Percentiles rank a stretch among this genome's conserved stretches.
phyloP scores from a whole-genome alignment of 2,797 vertebrate genomes.

The Gambelia wislizenii region DNA sequence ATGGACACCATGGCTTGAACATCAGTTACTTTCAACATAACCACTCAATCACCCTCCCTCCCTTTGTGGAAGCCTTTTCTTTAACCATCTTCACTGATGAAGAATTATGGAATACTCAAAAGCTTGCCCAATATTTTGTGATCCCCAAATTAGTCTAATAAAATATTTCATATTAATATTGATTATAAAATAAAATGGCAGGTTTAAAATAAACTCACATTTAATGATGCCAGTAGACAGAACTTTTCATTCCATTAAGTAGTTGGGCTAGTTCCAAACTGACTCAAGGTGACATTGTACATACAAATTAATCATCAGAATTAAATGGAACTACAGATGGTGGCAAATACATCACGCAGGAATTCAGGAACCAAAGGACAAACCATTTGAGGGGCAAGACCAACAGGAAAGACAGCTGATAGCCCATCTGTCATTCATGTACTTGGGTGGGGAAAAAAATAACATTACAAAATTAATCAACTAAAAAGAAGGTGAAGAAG shows the following conservation, averaged over 20 bases:
- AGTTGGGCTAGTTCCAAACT: slow-evolving; percentile 47
- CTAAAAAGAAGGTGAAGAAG: background rate
- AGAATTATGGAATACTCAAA: background rate
- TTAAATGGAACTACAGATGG: slow-evolving; percentile 43
- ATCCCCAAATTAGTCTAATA: background rate
- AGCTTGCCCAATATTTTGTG: background rate
- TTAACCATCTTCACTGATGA: background rate
- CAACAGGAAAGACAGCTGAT: background rate
- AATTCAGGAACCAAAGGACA: slow-evolving; percentile 40
- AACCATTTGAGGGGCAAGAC: background rate
- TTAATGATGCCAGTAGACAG: slow-evolving; percentile 21
- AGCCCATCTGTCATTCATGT: background rate
- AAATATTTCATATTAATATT: background rate
- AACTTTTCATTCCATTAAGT: slow-evolving; percentile 38
- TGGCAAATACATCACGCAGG: slow-evolving; percentile 43
- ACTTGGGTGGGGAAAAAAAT: background rate
- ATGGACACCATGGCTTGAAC: no score
- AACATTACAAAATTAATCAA: background rate
- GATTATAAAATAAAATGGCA: slow-evolving; percentile 19
- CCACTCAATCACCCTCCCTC: no score
- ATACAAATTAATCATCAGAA: slow-evolving; percentile 51
- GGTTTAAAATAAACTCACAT: slow-evolving; percentile 45
- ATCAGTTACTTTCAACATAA: no score
- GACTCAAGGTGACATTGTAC: slow-evolving; percentile 45
- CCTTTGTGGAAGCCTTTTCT: background rate